A percentile compares a stretch with the other conserved stretches of the same genome.
phyloP scores from a whole-genome alignment of 1,140 invertebrate species.

The Andricus grossulariae region DNA sequence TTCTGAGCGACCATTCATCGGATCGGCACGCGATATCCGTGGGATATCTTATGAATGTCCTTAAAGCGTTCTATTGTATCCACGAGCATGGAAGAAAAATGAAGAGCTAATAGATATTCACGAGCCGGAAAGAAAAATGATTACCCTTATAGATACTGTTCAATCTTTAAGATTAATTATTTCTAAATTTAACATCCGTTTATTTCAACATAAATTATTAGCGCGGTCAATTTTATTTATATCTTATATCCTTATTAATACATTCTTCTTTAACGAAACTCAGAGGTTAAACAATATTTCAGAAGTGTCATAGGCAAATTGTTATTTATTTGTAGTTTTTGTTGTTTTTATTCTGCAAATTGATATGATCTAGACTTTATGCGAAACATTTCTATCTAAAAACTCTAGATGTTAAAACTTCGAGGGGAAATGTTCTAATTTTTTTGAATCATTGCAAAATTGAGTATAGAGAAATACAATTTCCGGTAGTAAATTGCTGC shows the following conservation, averaged over 20 bases:
- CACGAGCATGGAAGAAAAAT: slow-evolving; percentile 1
- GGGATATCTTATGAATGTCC: slow-evolving; percentile 20
- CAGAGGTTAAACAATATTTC: neutral
- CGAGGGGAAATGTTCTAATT: no score
- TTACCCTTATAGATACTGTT: neutral
- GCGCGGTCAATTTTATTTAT: neutral
- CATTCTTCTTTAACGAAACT: neutral
- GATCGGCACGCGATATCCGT: neutral
- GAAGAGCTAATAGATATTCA: slow-evolving; percentile 1
- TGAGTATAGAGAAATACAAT: neutral
- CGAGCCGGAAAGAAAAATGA: neutral
- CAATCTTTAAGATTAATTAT: neutral
- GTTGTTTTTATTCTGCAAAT: no score
- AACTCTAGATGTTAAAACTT: no score
- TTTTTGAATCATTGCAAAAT: neutral
- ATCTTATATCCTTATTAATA: neutral
- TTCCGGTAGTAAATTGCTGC: neutral
- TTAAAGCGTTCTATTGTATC: slow-evolving; percentile 19
- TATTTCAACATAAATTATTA: neutral
- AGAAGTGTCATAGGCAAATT: no score
- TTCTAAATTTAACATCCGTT: neutral
- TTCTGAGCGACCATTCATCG: neutral
- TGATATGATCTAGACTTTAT: no score
- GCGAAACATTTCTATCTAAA: no score
- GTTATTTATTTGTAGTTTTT: no score